Evolutionary conservation across 2,113 vertebrate genomes (phyloP).

Genomic region (Propithecus coquereli): DNA sequence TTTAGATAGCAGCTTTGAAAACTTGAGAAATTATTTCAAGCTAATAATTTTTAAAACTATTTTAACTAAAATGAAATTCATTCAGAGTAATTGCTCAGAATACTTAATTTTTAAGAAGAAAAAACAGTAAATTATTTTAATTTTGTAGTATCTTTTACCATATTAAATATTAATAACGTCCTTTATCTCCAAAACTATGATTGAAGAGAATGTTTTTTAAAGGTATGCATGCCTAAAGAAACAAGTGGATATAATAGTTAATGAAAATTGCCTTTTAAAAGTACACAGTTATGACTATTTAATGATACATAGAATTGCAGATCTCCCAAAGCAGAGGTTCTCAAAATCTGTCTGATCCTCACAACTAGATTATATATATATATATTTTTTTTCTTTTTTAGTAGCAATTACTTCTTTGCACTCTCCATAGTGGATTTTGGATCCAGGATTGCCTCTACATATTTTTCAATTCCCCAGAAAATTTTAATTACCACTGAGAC

Average conservation of each 20-base stretch:
- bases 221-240: neutral
- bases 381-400: neutral
- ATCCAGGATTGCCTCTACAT: neutral
- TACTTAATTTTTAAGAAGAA: neutral
- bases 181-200: neutral
- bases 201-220: neutral
- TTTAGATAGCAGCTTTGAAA: neutral
- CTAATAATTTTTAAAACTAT: neutral
- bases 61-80: neutral
- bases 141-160: neutral
- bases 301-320: neutral
- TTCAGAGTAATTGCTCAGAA: neutral
- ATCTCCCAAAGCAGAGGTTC: neutral
- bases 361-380: neutral
- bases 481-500: neutral
- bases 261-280: slow-evolving; percentile 54
- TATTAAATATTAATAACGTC: neutral
- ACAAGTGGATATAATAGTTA: slow-evolving; percentile 26
- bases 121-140: neutral
- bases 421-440: neutral
- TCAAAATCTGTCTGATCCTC: neutral
- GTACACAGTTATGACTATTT: neutral
- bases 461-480: neutral
- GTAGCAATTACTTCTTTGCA: neutral
- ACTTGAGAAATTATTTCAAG: neutral